A percentile compares a stretch with the other conserved stretches of the same genome.
phyloP scores from a whole-genome alignment of 2,797 vertebrate genomes.

The Dipus sagitta region DNA sequence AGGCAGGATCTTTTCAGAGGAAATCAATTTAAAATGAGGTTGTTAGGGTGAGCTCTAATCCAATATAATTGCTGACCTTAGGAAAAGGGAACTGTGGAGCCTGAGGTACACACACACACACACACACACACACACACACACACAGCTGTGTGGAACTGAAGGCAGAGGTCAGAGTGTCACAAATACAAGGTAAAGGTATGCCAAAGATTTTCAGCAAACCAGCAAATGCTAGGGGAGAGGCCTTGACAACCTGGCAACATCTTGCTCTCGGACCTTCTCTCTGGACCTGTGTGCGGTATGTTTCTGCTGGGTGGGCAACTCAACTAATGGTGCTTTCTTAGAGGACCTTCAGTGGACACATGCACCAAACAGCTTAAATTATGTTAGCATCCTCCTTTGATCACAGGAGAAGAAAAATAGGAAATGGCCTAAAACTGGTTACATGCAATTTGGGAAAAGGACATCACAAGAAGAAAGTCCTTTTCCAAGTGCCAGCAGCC shows the following conservation, averaged over 20 bases:
- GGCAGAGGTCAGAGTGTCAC: neutral
- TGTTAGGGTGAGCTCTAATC: neutral
- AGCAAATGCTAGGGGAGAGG: neutral
- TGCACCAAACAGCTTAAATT: neutral
- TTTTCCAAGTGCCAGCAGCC: neutral
- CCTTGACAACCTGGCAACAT: neutral
- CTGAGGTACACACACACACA: neutral
- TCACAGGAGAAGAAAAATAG: neutral
- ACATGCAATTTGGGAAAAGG: neutral
- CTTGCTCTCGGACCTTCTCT: neutral
- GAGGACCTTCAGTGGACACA: neutral
- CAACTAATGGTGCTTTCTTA: neutral
- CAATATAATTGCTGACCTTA: neutral
- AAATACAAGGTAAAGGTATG: neutral
- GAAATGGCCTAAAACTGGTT: neutral
- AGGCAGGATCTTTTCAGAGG: neutral
- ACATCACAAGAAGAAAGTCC: neutral
- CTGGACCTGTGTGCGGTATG: neutral
- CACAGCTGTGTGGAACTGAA: neutral
- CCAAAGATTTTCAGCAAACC: neutral
- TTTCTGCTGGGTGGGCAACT: neutral
- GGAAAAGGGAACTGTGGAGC: neutral
- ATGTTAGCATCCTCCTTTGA: conserved; percentile 8
- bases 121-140: neutral
- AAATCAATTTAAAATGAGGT: neutral